phyloP scores from a whole-genome alignment of 2,113 vertebrate genomes.

The Leptosomus discolor region DNA sequence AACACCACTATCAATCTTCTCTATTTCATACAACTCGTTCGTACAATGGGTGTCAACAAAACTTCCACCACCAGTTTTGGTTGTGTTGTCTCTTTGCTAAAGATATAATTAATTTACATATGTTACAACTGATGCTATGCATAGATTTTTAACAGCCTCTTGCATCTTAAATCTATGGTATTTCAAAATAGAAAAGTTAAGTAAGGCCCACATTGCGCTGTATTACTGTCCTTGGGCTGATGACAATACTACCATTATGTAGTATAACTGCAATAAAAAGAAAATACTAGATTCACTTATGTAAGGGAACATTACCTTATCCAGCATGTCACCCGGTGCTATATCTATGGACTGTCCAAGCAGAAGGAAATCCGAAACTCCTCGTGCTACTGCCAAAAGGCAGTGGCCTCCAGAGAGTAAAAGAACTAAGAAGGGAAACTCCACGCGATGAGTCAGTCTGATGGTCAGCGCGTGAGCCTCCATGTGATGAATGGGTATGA shows the following conservation, averaged over 20 bases:
- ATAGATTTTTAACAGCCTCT: neutral
- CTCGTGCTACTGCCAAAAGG: constrained; percentile 84
- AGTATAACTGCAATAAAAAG: neutral
- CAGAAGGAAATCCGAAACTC: constrained; percentile 89
- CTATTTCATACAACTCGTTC: neutral
- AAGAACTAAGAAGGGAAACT: constrained; percentile 93
- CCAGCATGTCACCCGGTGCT: constrained; percentile 89
- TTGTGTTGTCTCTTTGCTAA: neutral
- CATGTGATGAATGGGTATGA: constrained; percentile 98
- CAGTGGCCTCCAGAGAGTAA: constrained; percentile 93
- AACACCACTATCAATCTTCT: neutral
- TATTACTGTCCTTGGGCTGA: neutral
- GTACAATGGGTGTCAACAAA: neutral
- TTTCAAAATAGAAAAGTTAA: neutral
- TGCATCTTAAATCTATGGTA: neutral
- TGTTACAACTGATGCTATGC: fast-evolving
- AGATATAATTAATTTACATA: neutral
- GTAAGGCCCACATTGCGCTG: neutral
- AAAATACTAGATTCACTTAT: neutral
- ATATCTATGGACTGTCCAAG: constrained; percentile 87
- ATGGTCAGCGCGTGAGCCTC: constrained; percentile 93
- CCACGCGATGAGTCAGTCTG: constrained; percentile 79
- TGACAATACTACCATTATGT: neutral
- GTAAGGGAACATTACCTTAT: constrained; percentile 81
- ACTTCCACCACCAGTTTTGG: neutral